Evolutionary conservation across 2,113 vertebrate species (phyloP), one percentile per base, ranked within the genome.

Genomic region (Hemichromis elongatus): DNA sequence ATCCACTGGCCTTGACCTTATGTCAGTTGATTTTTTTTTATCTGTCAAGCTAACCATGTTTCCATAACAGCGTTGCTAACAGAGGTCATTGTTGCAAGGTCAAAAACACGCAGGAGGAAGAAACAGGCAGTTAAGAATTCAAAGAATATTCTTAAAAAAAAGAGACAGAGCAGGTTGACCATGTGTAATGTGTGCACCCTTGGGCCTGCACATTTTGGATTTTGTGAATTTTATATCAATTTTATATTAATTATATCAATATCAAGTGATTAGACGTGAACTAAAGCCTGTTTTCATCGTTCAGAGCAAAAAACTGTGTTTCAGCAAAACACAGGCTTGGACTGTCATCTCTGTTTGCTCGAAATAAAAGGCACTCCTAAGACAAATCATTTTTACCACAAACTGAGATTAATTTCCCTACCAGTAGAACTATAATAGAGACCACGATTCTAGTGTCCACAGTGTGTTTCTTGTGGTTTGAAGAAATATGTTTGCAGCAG

Each of bases 61-160:
- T 88, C 87, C 93, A 92, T 79, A 89, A 92, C 88, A 93, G 33
- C 50, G 86, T 84, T 47, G 47, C 84, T 66, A 88, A 70, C 79
- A 11, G 70, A 21, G 21, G 79, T 55, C 53, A 88, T 26, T 77
- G 84, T 86, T 88, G 59, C 85, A 85, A 93, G 89, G 90, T 79
- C 87, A 88, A 75, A 83, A 37, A 61, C n/a, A 55, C 26, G 55
- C 13, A 70, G 26, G 24, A 75, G 16, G 40, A 52, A n/a, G 21
- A 42, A 56, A 54, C 47, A 70, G 24, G 18, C 54, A 57, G 73
- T 56, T 53, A 19, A 40, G 75, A 18, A 61, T 45, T 66, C 56
- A 37, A 87, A 85, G 47, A 40, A 6, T 68, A 47, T 66, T 63
- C 21, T 66, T 12, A 75, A 83, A 57, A 83, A 57, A 28, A 50